Percentiles rank a stretch among this genome's conserved stretches.
These are phyloP conservation scores for Ophion ellenae DNA, from an alignment of 2,888 invertebrate species.

Conservation along the genomic window DNA sequence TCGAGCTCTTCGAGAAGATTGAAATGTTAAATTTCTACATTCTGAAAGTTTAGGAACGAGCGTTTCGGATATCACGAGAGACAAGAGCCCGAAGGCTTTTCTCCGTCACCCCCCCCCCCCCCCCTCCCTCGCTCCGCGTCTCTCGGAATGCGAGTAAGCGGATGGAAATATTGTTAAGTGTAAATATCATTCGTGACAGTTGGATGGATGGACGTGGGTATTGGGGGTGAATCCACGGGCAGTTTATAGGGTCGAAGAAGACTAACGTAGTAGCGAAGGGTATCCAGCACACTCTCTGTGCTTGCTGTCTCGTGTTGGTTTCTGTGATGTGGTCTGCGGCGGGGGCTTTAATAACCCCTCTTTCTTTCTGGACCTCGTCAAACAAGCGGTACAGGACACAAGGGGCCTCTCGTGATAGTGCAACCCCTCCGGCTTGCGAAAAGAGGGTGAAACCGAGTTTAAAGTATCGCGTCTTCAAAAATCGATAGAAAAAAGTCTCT, in stretches of 20 bases:
- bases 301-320: conserved; percentile 74
- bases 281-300: conserved; percentile 13
- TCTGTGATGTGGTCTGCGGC: conserved; percentile 83
- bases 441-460: conserved; percentile 37
- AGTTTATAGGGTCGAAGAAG: conserved; percentile 71
- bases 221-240: conserved; percentile 69
- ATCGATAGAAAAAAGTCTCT: conserved; percentile 15
- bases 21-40: conserved; percentile 33
- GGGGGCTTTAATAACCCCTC: conserved; percentile 81
- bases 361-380: conserved; percentile 80
- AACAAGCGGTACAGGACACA: conserved; percentile 77
- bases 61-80: conserved; percentile 29
- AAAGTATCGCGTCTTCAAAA: conserved; percentile 34
- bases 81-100: conserved; percentile 41
- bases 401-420: conserved; percentile 73
- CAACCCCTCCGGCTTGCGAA: conserved; percentile 40
- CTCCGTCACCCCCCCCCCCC: background rate
- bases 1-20: conserved; percentile 42
- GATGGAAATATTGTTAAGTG: conserved; percentile 68
- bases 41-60: conserved; percentile 14
- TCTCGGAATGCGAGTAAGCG: conserved; percentile 29
- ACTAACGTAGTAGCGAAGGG: conserved; percentile 76
- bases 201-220: conserved; percentile 68
- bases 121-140: conserved; percentile 1
- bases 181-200: conserved; percentile 69